A percentile compares a stretch with the other conserved stretches of the same genome.
phyloP scores from a whole-genome alignment of 2,888 invertebrate genomes.

The Unio delphinus region DNA sequence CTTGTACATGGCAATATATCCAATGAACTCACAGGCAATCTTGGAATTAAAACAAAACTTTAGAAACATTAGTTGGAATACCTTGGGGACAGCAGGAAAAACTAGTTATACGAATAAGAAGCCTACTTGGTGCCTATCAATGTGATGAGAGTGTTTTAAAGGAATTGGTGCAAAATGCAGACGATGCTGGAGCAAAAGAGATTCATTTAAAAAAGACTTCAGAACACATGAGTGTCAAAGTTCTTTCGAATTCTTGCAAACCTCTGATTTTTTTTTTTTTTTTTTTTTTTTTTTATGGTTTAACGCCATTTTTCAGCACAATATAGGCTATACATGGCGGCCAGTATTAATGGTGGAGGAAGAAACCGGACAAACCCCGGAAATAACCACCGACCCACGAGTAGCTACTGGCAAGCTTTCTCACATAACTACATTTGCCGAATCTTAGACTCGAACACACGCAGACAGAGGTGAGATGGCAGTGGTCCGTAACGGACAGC shows the following conservation, averaged over 20 bases:
- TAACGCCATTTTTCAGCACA: no score
- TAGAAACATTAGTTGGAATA: conserved; percentile 3
- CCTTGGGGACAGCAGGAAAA: conserved; percentile 65
- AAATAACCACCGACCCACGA: no score
- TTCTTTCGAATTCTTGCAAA: conserved; percentile 43
- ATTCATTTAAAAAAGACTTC: conserved; percentile 55
- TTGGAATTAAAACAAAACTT: conserved; percentile 31
- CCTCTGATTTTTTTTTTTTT: no score
- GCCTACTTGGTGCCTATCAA: conserved; percentile 60
- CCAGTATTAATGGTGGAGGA: no score
- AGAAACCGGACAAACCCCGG: no score
- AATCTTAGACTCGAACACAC: no score
- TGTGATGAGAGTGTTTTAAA: conserved; percentile 62
- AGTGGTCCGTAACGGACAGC: no score
- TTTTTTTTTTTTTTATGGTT: no score
- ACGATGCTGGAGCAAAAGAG: conserved; percentile 62
- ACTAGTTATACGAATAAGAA: conserved; percentile 56
- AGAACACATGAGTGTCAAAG: conserved; percentile 30
- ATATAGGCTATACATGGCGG: no score
- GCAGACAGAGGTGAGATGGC: no score
- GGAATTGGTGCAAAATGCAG: conserved; percentile 66
- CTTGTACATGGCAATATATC: conserved; percentile 39
- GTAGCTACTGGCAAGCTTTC: no score
- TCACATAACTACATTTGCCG: no score
- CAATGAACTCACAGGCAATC: conserved; percentile 38